Conservation (phyloP, 2,797 vertebrate species). For the Cossypha dichroa region DNA sequence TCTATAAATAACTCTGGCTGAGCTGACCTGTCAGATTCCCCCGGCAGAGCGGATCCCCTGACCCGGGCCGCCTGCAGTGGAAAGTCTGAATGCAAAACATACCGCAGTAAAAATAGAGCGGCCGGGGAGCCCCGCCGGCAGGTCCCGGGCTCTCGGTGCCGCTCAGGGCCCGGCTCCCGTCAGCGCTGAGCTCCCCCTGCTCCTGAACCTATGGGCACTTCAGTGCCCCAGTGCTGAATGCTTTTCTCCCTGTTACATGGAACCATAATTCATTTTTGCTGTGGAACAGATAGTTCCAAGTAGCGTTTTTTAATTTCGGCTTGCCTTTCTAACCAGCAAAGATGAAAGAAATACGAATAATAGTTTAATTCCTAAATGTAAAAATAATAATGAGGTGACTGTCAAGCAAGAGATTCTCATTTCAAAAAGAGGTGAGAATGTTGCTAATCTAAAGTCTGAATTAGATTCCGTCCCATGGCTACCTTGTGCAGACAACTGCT, state of each 20-base stretch:
- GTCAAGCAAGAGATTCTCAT: not conserved
- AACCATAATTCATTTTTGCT: not conserved
- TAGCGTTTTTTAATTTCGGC: not conserved
- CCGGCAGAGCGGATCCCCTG: not conserved
- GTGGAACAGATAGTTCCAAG: not conserved
- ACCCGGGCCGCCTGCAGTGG: slow-evolving; percentile 53
- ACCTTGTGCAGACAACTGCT: not conserved
- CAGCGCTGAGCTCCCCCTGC: not conserved
- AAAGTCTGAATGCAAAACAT: slow-evolving; percentile 76
- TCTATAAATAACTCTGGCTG: slow-evolving; percentile 48
- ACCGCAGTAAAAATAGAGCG: slow-evolving; percentile 74
- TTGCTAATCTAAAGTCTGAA: not conserved
- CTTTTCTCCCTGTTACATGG: not conserved
- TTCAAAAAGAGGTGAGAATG: not conserved
- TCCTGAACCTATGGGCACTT: fast-evolving
- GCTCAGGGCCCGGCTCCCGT: not conserved
- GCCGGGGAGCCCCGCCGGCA: not conserved
- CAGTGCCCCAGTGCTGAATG: not conserved
- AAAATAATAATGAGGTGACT: not conserved
- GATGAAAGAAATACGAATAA: not conserved
- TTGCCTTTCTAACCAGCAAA: not conserved
- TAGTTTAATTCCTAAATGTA: not conserved
- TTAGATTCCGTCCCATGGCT: not conserved
- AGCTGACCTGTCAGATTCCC: slow-evolving; percentile 46
- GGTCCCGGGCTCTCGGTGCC: not conserved